Percentiles rank a stretch among this genome's conserved stretches.
Conservation (phyloP, 2,888 invertebrate species). For the Chromoteleia sp. region DNA sequence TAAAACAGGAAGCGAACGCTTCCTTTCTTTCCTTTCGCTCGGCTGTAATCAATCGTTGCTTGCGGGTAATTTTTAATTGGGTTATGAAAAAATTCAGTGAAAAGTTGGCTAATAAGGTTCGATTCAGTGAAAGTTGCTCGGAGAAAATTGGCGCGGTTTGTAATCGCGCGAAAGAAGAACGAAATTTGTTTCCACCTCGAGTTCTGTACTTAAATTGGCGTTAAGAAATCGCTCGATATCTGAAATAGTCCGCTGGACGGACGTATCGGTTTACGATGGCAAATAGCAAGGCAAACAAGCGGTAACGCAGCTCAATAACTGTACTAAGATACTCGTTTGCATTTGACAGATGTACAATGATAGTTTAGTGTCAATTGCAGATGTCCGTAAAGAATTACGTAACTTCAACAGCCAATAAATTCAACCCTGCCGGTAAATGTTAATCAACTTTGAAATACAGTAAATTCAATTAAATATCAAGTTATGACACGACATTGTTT, state of each 20-base stretch:
- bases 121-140: slow-evolving; percentile 14
- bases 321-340: slow-evolving; percentile 15
- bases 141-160: background rate
- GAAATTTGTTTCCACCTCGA: background rate
- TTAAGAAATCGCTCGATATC: background rate
- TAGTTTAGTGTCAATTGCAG: slow-evolving; percentile 5
- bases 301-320: background rate
- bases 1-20: too few relatives aligned
- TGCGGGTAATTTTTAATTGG: background rate
- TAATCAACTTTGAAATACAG: too few relatives aligned
- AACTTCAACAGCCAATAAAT: background rate
- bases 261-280: slow-evolving; percentile 15
- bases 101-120: slow-evolving; percentile 14
- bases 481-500: too few relatives aligned
- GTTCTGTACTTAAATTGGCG: background rate
- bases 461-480: too few relatives aligned
- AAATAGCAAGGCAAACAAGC: slow-evolving; percentile 1
- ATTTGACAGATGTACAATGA: slow-evolving; percentile 25
- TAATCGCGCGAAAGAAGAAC: background rate
- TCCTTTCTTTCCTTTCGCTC: too few relatives aligned
- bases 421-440: too few relatives aligned
- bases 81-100: slow-evolving; percentile 6
- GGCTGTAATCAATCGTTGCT: background rate
- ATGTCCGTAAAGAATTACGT: slow-evolving; percentile 6
- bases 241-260: background rate